Evolutionary conservation across 2,797 vertebrate species (phyloP).

Genomic region (Cynopterus sphinx): DNA sequence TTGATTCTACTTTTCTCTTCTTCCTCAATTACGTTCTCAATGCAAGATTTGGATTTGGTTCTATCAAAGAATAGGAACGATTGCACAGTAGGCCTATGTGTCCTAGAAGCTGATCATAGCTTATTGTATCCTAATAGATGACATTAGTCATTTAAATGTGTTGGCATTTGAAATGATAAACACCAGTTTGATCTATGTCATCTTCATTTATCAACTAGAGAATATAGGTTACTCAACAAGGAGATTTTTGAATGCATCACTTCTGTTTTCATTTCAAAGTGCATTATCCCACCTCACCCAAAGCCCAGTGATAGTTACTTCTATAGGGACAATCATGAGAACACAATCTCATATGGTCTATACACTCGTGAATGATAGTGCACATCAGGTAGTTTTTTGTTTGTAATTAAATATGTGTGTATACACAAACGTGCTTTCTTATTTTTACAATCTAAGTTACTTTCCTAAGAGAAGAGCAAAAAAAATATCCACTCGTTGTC

Average conservation of each 20-base stretch:
- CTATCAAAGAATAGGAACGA: neutral
- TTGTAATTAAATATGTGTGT: neutral
- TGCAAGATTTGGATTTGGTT: neutral
- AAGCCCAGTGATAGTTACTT: neutral
- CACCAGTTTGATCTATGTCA: neutral
- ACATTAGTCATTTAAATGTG: neutral
- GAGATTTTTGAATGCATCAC: neutral
- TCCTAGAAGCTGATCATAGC: neutral
- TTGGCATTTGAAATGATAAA: neutral
- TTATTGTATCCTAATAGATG: neutral
- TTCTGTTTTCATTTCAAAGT: neutral
- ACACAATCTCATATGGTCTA: neutral
- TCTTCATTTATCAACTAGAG: neutral
- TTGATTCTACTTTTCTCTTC: neutral
- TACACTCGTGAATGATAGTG: neutral
- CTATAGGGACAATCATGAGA: neutral
- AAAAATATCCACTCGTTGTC: neutral
- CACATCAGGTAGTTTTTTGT: neutral
- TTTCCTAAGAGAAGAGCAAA: neutral
- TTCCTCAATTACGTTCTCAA: neutral
- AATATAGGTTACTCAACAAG: neutral
- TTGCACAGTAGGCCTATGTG: neutral
- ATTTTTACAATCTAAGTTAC: neutral
- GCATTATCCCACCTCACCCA: neutral
- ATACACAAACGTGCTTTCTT: neutral